A percentile compares a stretch with the other conserved stretches of the same genome.
These are phyloP conservation scores for Lepidocyrtinus sp. DNA, from an alignment of 2,888 invertebrate genomes.

Conservation along the genomic window DNA sequence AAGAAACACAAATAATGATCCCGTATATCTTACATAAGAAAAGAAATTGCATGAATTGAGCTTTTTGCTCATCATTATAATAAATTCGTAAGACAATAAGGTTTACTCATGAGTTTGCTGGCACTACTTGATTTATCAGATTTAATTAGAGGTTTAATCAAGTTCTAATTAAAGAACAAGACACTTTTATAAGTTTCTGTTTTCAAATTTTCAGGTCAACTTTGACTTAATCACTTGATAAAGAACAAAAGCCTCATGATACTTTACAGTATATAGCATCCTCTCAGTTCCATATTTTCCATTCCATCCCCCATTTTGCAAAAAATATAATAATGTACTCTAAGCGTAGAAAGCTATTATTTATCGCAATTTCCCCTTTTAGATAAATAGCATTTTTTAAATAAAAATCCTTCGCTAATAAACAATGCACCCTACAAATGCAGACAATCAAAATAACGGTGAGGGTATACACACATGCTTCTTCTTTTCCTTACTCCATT, in stretches of 20 bases:
- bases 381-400: conserved; percentile 15
- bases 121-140: background rate
- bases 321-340: conserved; percentile 7
- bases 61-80: conserved; percentile 1
- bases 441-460: conserved; percentile 14
- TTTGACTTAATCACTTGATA: background rate
- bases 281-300: conserved; percentile 10
- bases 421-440: background rate
- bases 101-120: background rate
- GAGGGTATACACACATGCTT: background rate
- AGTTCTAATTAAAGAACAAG: background rate
- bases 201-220: conserved; percentile 14
- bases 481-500: conserved; percentile 11
- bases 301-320: background rate
- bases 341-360: background rate
- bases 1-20: conserved; percentile 5
- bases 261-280: background rate
- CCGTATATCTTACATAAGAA: too few species aligned
- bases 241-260: background rate
- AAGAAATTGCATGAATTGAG: background rate
- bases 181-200: background rate
- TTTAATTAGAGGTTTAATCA: conserved; percentile 3
- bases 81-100: background rate
- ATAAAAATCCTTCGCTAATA: background rate
- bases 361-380: background rate